Base-by-base conservation (phyloP, 2,113 vertebrate genomes). In the Acrocephalus kingi region DNA sequence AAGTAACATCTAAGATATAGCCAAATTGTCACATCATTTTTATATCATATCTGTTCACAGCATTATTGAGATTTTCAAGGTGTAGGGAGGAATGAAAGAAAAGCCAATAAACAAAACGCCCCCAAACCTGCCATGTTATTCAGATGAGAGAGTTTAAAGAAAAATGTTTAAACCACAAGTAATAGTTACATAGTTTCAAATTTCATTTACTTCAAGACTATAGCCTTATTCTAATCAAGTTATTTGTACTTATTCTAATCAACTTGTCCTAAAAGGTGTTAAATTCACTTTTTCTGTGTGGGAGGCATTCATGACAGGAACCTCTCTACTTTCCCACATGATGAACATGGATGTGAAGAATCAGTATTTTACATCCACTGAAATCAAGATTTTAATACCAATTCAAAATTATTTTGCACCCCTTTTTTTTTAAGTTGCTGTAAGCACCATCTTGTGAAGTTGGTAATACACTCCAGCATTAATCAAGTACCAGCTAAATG, bases 21-120 rank as follows among this genome's bases (percentile, higher is more conserved):
- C 7, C 18, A 43, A 28, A 85, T 0, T 23, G 35, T 35, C 0
- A 1, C 11, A 67, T 6, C 1, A 8, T 62, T 83, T 91, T 46
- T 6, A 5, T 55, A 37, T 14, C 0, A 0, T 16, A 61, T 11
- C 17, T 64, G 15, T 30, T 59, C 12, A n/a, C 20, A 64, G 15
- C 28, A 52, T 9, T 64, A 67, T 27, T 58, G 10, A 39, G 2
- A 20, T 46, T 33, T 61, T 39, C 0, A 3, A 82, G 37, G 15
- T 24, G 19, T 21, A 64, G 33, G 19, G 23, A 43, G 18, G 22
- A 59, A 59, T 33, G 22, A 64, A 79, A 89, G 31, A 81, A 59
- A 82, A 39, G 15, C 6, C 13, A 51, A 31, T 39, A 28, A 46
- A 62, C 17, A 13, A 51, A 81, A 56, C 10, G 7, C 1, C 6